A percentile compares a stretch with the other conserved stretches of the same genome.
These are phyloP conservation scores for Xiphophorus birchmanni DNA, from an alignment of 2,797 vertebrate genomes.

Conservation along the genomic window DNA sequence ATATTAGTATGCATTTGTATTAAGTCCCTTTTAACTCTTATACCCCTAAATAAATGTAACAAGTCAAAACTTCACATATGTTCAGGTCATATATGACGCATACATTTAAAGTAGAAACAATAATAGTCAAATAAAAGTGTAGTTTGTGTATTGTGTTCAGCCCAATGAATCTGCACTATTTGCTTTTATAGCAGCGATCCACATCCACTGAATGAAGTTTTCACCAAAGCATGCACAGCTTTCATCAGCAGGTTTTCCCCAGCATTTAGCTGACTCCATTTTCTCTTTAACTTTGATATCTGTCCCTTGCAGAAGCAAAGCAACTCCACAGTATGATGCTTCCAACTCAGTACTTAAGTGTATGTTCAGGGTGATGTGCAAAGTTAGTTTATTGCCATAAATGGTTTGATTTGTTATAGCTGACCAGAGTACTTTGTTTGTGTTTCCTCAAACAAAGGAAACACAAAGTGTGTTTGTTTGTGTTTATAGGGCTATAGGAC, in stretches of 20 bases:
- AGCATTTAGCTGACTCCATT: not conserved
- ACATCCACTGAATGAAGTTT: not conserved
- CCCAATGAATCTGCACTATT: not conserved
- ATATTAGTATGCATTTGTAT: not conserved
- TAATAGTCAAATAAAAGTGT: not conserved
- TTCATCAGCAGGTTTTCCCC: not conserved
- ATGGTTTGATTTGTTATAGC: not conserved
- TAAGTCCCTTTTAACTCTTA: not conserved
- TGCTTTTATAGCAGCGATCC: not conserved
- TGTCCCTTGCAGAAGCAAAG: not conserved
- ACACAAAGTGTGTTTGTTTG: too few species aligned
- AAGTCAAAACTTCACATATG: not conserved
- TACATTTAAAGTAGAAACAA: not conserved
- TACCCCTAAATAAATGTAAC: not conserved
- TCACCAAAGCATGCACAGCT: not conserved
- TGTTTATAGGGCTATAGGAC: too few species aligned
- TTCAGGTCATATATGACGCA: not conserved
- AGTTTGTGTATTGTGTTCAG: not conserved
- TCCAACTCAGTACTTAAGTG: not conserved
- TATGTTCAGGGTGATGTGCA: not conserved
- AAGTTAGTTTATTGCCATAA: not conserved
- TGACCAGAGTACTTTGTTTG: not conserved
- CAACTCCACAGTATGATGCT: not conserved
- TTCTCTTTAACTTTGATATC: not conserved
- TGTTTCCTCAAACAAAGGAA: not conserved